phyloP scores from a whole-genome alignment of 2,797 vertebrate species.

The Mergus octosetaceus region DNA sequence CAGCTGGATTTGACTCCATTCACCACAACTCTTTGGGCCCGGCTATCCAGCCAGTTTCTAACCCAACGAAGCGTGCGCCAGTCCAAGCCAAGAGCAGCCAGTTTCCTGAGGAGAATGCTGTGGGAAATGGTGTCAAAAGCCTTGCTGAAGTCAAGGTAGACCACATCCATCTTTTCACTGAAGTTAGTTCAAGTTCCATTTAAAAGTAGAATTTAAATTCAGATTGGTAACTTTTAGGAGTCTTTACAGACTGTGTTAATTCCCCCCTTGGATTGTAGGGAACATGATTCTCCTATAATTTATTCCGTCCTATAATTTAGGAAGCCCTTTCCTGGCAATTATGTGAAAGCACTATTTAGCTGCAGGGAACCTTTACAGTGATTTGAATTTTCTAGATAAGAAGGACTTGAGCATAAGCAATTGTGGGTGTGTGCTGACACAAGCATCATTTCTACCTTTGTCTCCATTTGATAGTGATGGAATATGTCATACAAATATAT shows the following conservation, averaged over 20 bases:
- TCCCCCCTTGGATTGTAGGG: conserved; percentile 23
- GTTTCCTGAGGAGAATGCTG: no score
- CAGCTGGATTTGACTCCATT: no score
- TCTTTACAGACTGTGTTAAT: conserved; percentile 20
- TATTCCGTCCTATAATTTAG: conserved; percentile 48
- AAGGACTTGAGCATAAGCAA: conserved; percentile 37
- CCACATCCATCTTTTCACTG: background rate
- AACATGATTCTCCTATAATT: conserved; percentile 58
- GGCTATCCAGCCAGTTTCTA: no score
- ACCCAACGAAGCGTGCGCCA: no score
- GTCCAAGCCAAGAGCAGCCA: no score
- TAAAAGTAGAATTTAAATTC: conserved; percentile 15
- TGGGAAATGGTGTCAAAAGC: no score
- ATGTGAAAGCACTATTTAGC: conserved; percentile 51
- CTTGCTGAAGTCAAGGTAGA: no score
- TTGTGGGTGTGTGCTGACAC: conserved; percentile 26
- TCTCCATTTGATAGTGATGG: conserved; percentile 21
- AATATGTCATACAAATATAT: background rate
- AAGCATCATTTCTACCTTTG: conserved; percentile 13
- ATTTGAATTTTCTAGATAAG: conserved; percentile 45
- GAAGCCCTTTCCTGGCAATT: conserved; percentile 51
- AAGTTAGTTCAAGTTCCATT: background rate
- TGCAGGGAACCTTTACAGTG: conserved; percentile 46
- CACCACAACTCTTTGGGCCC: no score
- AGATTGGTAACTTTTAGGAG: conserved; percentile 5